Conservation (phyloP, 2,888 invertebrate genomes). For the Polyploca ridens region DNA sequence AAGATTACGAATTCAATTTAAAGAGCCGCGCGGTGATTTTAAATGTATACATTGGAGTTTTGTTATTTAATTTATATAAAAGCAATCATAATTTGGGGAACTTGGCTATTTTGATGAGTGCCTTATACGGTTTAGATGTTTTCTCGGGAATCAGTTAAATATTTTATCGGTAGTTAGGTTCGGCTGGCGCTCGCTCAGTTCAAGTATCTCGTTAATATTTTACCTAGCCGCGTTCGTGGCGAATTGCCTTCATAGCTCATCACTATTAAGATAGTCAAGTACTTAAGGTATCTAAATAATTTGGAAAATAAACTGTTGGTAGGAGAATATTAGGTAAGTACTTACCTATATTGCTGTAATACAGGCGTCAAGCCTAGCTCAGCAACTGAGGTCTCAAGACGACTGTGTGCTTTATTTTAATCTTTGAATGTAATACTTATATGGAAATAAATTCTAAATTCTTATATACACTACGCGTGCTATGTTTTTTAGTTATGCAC, state of each 20-base stretch:
- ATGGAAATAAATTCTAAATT: no score
- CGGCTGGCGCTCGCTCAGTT: conserved; percentile 29
- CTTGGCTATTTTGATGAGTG: conserved; percentile 52
- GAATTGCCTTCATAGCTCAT: conserved; percentile 40
- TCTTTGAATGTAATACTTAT: no score
- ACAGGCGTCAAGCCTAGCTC: no score
- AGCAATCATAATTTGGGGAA: conserved; percentile 25
- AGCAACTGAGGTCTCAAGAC: no score
- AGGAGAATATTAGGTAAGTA: no score
- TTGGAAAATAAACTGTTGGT: conserved; percentile 17
- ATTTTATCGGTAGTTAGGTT: conserved; percentile 61
- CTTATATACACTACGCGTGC: background rate
- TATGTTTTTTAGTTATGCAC: no score
- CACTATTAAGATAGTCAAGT: background rate
- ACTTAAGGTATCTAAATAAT: conserved; percentile 20
- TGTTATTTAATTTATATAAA: conserved; percentile 22
- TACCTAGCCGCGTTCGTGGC: conserved; percentile 43
- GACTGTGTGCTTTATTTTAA: no score
- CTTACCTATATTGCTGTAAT: no score
- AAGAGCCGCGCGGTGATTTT: background rate
- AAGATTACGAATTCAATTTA: background rate
- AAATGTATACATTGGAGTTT: background rate
- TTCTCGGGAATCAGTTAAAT: conserved; percentile 59
- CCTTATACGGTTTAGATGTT: conserved; percentile 58
- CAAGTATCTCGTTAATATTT: conserved; percentile 53